phyloP scores from a whole-genome alignment of 2,888 invertebrate genomes.

The Hyposoter dolosus region DNA sequence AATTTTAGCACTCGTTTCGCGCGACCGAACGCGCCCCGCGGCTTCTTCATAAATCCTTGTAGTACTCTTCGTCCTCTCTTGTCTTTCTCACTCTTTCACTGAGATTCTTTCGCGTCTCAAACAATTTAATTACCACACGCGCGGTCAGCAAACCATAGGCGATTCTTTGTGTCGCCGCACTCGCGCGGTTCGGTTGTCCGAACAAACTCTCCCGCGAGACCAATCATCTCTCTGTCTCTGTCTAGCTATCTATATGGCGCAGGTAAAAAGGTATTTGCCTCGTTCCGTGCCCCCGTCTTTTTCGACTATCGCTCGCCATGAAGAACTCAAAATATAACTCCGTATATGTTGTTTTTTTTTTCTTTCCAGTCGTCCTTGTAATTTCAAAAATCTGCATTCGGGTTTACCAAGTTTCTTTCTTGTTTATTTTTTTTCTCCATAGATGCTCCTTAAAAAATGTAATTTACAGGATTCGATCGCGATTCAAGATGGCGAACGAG shows the following conservation, averaged over 20 bases:
- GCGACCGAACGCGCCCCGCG: conserved; percentile 45
- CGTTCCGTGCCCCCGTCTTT: not conserved
- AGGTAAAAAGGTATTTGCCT: conserved; percentile 12
- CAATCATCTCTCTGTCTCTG: conserved; percentile 6
- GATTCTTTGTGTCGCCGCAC: conserved; percentile 55
- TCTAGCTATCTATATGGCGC: not conserved
- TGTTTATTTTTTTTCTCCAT: not conserved
- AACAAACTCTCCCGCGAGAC: conserved; percentile 9
- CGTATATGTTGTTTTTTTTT: not conserved
- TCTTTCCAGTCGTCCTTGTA: conserved; percentile 8
- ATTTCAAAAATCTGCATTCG: not conserved
- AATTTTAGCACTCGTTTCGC: conserved; percentile 63
- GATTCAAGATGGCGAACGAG: conserved; percentile 3
- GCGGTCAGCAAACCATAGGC: conserved; percentile 35
- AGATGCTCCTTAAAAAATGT: not conserved
- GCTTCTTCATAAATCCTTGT: conserved; percentile 56
- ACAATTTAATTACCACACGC: conserved; percentile 62
- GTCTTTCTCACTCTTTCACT: conserved; percentile 5
- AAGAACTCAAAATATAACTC: conserved; percentile 8
- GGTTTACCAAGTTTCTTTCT: not conserved
- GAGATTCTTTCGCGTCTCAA: conserved; percentile 38
- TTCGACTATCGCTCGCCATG: conserved; percentile 1
- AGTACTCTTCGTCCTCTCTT: conserved; percentile 53
- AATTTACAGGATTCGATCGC: conserved; percentile 3
- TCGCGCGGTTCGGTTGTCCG: not conserved